Evolutionary conservation across 30 jellyfish, hydroid and myxozoan species (phyloP), one percentile per base, ranked within the genome.

Genomic region (Aurelia coerulea): DNA sequence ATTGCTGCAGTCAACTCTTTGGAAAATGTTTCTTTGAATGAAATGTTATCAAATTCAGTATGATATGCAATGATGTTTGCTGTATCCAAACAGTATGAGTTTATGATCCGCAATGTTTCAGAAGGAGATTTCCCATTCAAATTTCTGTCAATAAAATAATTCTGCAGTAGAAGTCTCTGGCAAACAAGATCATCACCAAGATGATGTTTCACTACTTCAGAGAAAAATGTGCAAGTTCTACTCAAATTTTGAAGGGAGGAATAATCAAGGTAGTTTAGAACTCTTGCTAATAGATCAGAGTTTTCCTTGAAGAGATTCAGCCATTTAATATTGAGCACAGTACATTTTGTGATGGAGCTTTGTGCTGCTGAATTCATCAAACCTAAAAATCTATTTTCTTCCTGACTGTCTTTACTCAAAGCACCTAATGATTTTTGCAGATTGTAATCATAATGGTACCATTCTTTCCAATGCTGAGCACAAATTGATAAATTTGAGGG

Each of bases 401-500:
- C 80, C 62, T 70, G 18, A 31, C 50, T 7, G 5, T 10, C 1
- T 17, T 70, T 5, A 23, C 18, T 5, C n/a, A 31, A 70, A 35
- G 46, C 35, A 2, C 80, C 62, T 70, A 70, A 70, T 33, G 80
- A 33, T 35, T 70, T 33, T n/a, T 35, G 62, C 35, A 39, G n/a
- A 12, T 35, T 33, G 50, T 70, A 39, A 70, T 70, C 33, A 39
- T 70, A 23, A 31, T 70, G 4, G 33, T 70, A 70, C 80, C 80
- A 70, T 33, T 70, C 63, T 35, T 39, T 70, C 80, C 80, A 70
- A 4, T 70, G 80, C 18, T 31, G 62, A 35, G 18, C 33, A 35
- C 80, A 70, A 70, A 70, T 70, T 31, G 80, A 70, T 9, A 70
- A 15, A 10, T 70, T 39, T 14, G 63, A 70, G 18, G 80, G 80